These are phyloP conservation scores for Eupithecia pulchellata DNA, from an alignment of 2,888 invertebrate species.

Conservation along the genomic window DNA sequence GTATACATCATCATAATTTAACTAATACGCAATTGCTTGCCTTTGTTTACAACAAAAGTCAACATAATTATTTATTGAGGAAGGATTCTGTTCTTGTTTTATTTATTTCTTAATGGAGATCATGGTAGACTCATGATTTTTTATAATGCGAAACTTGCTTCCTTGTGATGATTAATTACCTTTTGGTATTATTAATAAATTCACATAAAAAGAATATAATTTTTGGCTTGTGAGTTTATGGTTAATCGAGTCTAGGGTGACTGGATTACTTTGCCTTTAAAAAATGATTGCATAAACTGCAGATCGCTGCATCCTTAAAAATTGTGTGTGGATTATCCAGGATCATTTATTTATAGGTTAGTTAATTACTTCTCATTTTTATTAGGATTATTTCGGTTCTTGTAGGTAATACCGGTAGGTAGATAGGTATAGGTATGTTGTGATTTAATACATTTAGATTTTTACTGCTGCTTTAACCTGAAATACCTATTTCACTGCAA, in stretches of 20 bases:
- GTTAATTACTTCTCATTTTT: neutral
- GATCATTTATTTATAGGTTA: no score
- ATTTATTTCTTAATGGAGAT: neutral
- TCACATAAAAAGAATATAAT: neutral
- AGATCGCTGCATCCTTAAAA: no score
- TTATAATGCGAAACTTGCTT: neutral
- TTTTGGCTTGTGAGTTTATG: neutral
- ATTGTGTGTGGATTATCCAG: no score
- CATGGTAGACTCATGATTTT: no score
- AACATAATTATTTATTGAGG: neutral
- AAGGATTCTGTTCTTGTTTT: neutral
- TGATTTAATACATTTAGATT: neutral
- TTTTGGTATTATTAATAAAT: neutral
- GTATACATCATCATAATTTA: constrained; percentile 14
- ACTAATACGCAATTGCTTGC: constrained; percentile 7
- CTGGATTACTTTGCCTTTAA: neutral
- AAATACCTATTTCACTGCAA: constrained; percentile 3
- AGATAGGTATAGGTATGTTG: neutral
- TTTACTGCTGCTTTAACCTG: neutral
- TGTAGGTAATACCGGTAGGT: neutral
- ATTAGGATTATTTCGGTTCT: neutral
- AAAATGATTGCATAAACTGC: no score
- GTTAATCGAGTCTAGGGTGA: neutral
- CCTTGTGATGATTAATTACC: neutral
- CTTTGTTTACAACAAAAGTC: neutral